Evolutionary conservation across 1,140 invertebrate genomes (phyloP).

Genomic region (Laodelphax striatellus): DNA sequence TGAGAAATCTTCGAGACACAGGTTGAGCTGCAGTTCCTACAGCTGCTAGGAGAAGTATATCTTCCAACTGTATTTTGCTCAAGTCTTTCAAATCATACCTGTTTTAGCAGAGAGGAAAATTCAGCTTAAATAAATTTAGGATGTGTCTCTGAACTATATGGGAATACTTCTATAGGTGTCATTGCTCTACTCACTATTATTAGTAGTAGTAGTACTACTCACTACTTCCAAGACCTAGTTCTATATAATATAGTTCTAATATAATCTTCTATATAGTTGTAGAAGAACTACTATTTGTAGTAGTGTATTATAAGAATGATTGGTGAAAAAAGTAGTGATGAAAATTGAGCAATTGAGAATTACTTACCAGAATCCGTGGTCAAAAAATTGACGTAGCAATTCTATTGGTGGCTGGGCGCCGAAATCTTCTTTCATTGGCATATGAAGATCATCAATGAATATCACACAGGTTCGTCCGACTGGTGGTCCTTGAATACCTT

Average conservation of each 20-base stretch:
- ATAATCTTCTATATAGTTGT: too few relatives aligned
- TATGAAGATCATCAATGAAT: constrained; percentile 89
- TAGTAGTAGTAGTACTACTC: too few relatives aligned
- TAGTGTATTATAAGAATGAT: too few relatives aligned
- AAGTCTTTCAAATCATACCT: constrained; percentile 83
- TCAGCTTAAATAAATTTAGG: too few relatives aligned
- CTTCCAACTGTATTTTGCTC: constrained; percentile 56
- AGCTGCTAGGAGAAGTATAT: constrained; percentile 69
- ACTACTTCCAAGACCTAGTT: too few relatives aligned
- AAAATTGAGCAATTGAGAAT: background rate
- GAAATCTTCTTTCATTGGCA: constrained; percentile 76
- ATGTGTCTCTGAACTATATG: too few relatives aligned
- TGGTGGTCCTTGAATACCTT: constrained; percentile 66
- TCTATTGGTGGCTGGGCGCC: constrained; percentile 86
- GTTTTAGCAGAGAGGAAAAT: too few relatives aligned
- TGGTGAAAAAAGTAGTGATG: background rate
- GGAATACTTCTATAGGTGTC: too few relatives aligned
- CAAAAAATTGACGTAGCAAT: constrained; percentile 75
- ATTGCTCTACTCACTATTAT: too few relatives aligned
- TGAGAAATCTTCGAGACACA: constrained; percentile 68
- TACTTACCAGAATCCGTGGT: constrained; percentile 59
- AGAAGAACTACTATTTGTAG: too few relatives aligned
- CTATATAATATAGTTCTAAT: too few relatives aligned
- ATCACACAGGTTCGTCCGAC: constrained; percentile 62
- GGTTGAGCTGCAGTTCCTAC: constrained; percentile 77